Base-by-base conservation (phyloP, 2,797 vertebrate species). In the Picus viridis region DNA sequence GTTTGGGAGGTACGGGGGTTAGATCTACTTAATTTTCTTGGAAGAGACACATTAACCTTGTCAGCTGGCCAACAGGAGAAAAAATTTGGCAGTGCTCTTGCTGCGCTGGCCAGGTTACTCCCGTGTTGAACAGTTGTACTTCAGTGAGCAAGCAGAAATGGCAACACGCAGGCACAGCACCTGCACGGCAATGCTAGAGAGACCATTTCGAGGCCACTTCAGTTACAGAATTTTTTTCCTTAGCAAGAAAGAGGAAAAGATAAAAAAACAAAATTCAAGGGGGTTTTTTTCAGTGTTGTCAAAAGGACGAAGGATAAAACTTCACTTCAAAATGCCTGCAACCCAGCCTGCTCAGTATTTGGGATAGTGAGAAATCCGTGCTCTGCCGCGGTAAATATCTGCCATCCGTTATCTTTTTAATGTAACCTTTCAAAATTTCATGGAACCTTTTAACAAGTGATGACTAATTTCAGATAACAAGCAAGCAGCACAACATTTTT, bases 21-120 rank as follows among this genome's bases (percentile, higher is more conserved):
- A 78, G 85, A 70, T 92, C 92, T 83, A 86, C 67, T 87, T 89
- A 85, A 79, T 92, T 93, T 89, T 96, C 77, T 89, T 95, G 77
- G 77, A 92, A 91, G 87, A 79, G 67, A 86, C 80, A 12, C 90
- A 89, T 95, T 94, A 95, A 89, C 87, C 82, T 88, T 68, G 75
- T 91, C 78, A 75, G 75, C 57, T 63, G 83, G 78, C 94, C 88
- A 83, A 57, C 51, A 62, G 43, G 61, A 88, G 89, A 72, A 89
- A 47, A 82, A 72, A 89, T 78, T 73, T 92, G 90, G 94, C 83
- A 88, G 80, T 45, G 59, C 58, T 92, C 27, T 79, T 83, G 64
- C 84, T 93, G 82, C 89, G 81, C 81, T 71, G 71, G 75, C 91
- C 90, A 73, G 79, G 72, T 95, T 92, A 88, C 68, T 79, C 18